Evolutionary conservation across 1,140 invertebrate genomes (phyloP).

Genomic region (Holotrichia oblita): DNA sequence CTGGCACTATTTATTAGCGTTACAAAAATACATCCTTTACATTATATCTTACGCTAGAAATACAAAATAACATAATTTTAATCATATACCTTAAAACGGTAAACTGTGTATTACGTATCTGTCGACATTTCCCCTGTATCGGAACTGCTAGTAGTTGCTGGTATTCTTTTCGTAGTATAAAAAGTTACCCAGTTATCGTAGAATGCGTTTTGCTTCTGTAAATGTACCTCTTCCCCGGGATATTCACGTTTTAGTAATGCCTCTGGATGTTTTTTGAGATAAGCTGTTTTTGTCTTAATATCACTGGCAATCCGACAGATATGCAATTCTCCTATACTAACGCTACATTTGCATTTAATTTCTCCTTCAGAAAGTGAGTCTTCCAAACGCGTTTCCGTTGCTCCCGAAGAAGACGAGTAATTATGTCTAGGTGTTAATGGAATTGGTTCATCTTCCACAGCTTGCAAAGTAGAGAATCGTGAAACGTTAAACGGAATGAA

Average conservation of each 20-base stretch:
- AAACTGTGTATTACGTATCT: neutral
- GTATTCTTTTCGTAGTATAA: constrained; percentile 43
- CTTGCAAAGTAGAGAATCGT: neutral
- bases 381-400: constrained; percentile 22
- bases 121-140: constrained; percentile 4
- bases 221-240: constrained; percentile 42
- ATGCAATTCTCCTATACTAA: constrained; percentile 55
- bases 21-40: neutral
- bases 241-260: constrained; percentile 39
- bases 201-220: constrained; percentile 45
- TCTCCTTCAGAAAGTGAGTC: constrained; percentile 54
- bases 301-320: constrained; percentile 35
- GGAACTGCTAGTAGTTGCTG: neutral
- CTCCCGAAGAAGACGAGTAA: neutral
- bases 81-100: neutral
- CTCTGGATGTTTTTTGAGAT: constrained; percentile 43
- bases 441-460: neutral
- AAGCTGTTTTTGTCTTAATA: constrained; percentile 18
- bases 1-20: neutral
- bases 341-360: constrained; percentile 51
- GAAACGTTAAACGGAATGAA: neutral
- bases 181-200: constrained; percentile 54
- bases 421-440: neutral
- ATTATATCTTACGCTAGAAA: neutral
- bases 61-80: neutral